Evolutionary conservation across 2,113 vertebrate species (phyloP).

Genomic region (Nymphicus hollandicus): DNA sequence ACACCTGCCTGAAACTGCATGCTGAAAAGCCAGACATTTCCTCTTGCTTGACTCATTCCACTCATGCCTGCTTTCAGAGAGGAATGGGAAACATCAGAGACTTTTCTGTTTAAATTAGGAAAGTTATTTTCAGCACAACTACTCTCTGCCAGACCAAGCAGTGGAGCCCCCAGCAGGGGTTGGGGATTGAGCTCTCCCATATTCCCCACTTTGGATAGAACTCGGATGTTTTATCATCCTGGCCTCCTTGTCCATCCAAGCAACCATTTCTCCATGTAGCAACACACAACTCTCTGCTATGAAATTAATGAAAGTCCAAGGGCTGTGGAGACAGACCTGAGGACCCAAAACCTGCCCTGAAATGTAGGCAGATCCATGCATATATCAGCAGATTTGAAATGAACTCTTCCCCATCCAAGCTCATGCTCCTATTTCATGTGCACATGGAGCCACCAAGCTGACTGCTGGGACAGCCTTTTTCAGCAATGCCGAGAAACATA

Average conservation of each 20-base stretch:
- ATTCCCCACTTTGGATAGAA: neutral
- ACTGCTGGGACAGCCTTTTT: neutral
- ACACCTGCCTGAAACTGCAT: neutral
- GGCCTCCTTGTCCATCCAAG: neutral
- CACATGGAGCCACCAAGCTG: fast-evolving
- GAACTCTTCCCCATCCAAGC: fast-evolving
- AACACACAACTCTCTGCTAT: neutral
- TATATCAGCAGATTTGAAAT: neutral
- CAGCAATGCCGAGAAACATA: neutral
- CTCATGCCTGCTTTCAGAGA: neutral
- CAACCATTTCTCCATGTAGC: neutral
- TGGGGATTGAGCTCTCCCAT: neutral
- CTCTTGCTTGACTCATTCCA: neutral
- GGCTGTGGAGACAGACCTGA: neutral
- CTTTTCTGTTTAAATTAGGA: neutral
- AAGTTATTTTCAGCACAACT: neutral
- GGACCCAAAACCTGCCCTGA: neutral
- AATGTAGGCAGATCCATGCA: neutral
- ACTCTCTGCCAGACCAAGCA: neutral
- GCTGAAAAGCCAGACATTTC: neutral
- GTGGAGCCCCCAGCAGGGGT: neutral
- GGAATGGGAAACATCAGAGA: neutral
- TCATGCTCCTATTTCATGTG: neutral
- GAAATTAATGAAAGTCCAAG: neutral
- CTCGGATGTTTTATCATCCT: neutral